Percentiles rank a stretch among this genome's conserved stretches.
Evolutionary conservation across 2,797 vertebrate genomes (phyloP).

Genomic region (Micropoecilia bifurca): DNA sequence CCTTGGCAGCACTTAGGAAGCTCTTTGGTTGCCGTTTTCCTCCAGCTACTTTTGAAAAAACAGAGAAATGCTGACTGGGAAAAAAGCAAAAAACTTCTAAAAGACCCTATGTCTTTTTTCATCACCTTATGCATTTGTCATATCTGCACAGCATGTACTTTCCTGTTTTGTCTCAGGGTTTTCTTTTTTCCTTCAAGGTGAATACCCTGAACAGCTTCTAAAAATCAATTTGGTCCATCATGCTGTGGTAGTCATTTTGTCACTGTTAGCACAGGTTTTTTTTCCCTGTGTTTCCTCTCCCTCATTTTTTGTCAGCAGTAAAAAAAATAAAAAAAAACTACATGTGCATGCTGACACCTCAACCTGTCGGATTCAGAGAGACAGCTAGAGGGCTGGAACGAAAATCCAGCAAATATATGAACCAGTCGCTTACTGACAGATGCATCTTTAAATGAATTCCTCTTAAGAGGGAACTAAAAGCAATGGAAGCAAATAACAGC

Average conservation of each 20-base stretch:
- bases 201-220: conserved; percentile 22
- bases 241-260: conserved; percentile 24
- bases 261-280: conserved; percentile 20
- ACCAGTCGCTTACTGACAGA: background rate
- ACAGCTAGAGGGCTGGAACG: conserved; percentile 2
- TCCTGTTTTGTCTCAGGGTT: background rate
- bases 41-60: conserved; percentile 5
- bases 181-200: background rate
- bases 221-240: conserved; percentile 34
- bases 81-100: conserved; percentile 1
- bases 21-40: background rate
- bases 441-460: background rate
- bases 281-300: background rate
- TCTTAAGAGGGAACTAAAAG: conserved; percentile 2
- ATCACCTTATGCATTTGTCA: conserved; percentile 13
- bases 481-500: background rate
- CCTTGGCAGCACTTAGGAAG: background rate
- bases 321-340: conserved; percentile 12
- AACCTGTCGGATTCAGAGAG: conserved; percentile 19
- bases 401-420: background rate
- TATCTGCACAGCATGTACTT: background rate
- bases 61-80: conserved; percentile 7
- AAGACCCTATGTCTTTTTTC: conserved; percentile 13
- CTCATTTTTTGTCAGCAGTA: conserved; percentile 10
- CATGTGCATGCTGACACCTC: conserved; percentile 22